Conservation (phyloP, 2,113 vertebrate species). For the Pyrgilauda ruficollis region DNA sequence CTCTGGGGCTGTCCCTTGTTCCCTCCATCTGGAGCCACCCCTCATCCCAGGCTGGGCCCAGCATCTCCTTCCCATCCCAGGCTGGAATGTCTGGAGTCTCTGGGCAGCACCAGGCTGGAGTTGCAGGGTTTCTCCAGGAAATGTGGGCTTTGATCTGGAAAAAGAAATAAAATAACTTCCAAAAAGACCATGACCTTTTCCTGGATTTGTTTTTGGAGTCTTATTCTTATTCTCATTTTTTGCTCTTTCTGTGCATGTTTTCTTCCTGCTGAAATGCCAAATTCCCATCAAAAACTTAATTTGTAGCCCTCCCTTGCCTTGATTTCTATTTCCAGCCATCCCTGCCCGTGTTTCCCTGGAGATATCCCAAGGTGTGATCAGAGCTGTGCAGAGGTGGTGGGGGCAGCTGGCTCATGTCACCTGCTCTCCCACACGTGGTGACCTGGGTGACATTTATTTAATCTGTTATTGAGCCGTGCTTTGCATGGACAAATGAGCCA, state of each 20-base stretch:
- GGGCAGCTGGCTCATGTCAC: not conserved
- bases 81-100: not conserved
- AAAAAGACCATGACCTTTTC: not conserved
- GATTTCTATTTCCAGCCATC: not conserved
- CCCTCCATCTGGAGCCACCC: too few relatives aligned
- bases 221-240: not conserved
- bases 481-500: not conserved
- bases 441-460: not conserved
- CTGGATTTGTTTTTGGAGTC: not conserved
- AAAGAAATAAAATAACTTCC: not conserved
- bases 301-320: not conserved
- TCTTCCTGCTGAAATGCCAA: not conserved
- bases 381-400: not conserved
- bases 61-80: not conserved
- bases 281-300: not conserved
- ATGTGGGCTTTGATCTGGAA: not conserved
- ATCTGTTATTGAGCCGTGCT: not conserved
- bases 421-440: rapidly evolving
- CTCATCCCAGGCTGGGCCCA: not conserved
- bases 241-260: rapidly evolving
- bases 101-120: not conserved
- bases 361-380: not conserved
- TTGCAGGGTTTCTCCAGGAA: not conserved
- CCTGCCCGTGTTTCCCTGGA: not conserved
- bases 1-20: not conserved